A percentile compares a stretch with the other conserved stretches of the same genome.
Conservation (phyloP, 2,797 vertebrate species). For the Adelosebastes latens region DNA sequence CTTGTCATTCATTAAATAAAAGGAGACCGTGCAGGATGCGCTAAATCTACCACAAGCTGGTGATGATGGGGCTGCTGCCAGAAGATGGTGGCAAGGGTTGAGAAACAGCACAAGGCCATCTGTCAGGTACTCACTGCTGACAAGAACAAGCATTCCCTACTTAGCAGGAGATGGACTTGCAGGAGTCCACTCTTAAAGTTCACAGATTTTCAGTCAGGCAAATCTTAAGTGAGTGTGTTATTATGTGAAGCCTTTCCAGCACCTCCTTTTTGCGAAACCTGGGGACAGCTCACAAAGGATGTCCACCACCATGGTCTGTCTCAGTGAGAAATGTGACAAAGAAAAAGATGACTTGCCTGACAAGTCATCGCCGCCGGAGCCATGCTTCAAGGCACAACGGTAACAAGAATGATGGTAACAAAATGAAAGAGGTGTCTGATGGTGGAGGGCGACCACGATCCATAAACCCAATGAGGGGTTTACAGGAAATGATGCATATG, state of each 20-base stretch:
- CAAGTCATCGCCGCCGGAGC: background rate
- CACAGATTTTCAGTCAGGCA: slow-evolving; percentile 24
- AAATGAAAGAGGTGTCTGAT: background rate
- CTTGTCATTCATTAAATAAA: slow-evolving; percentile 12
- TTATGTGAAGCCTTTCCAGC: slow-evolving; percentile 5
- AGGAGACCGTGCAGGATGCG: slow-evolving; percentile 38
- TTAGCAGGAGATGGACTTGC: slow-evolving; percentile 37
- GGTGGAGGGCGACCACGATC: background rate
- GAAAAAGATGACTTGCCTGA: background rate
- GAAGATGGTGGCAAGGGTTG: slow-evolving; percentile 61
- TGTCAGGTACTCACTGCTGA: slow-evolving; percentile 67
- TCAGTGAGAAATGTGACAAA: slow-evolving; percentile 8
- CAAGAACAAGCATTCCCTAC: slow-evolving; percentile 58
- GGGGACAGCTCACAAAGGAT: background rate
- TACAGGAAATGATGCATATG: background rate
- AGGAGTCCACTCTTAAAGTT: slow-evolving; percentile 22
- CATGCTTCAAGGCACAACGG: background rate
- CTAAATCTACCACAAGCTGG: slow-evolving; percentile 65
- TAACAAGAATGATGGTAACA: background rate
- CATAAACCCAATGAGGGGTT: background rate
- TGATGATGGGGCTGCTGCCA: slow-evolving; percentile 59
- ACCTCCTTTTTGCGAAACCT: slow-evolving; percentile 7
- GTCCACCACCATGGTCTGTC: background rate
- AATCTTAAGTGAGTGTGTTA: slow-evolving; percentile 5
- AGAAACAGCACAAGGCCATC: slow-evolving; percentile 66